Conservation (phyloP, 1,140 invertebrate species). For the Megathymus violae region DNA sequence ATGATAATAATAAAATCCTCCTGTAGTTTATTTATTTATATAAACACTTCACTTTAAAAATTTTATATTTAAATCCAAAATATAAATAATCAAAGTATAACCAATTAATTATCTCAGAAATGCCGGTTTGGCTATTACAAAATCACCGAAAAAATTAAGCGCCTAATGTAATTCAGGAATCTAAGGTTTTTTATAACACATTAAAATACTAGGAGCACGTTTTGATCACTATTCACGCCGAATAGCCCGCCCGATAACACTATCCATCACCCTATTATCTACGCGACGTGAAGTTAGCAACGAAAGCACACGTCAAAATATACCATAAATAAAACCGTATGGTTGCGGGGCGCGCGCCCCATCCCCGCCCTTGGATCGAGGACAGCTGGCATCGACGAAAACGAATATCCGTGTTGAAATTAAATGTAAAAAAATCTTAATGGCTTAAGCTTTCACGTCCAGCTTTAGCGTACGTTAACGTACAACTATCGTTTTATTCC, state of each 20-base stretch:
- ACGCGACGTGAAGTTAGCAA: slow-evolving; percentile 76
- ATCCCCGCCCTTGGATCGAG: slow-evolving; percentile 57
- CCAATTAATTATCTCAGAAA: slow-evolving; percentile 29
- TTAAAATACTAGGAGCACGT: slow-evolving; percentile 57
- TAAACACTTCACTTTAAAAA: slow-evolving; percentile 31
- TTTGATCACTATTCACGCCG: slow-evolving; percentile 62
- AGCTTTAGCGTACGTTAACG: slow-evolving; percentile 62
- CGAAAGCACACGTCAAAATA: slow-evolving; percentile 78
- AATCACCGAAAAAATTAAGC: slow-evolving; percentile 48
- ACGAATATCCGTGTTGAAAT: slow-evolving; percentile 54
- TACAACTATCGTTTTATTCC: slow-evolving; percentile 58
- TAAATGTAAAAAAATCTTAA: slow-evolving; percentile 53
- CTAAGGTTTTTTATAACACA: slow-evolving; percentile 60
- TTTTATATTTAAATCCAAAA: background rate
- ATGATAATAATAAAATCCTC: background rate
- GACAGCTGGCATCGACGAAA: slow-evolving; percentile 43
- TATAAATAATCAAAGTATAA: background rate
- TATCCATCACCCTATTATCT: slow-evolving; percentile 81
- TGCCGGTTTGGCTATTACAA: slow-evolving; percentile 43
- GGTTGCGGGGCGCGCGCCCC: slow-evolving; percentile 59
- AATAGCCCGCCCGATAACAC: slow-evolving; percentile 78
- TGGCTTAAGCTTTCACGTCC: slow-evolving; percentile 61
- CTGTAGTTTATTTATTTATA: background rate
- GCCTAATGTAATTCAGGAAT: slow-evolving; percentile 36
- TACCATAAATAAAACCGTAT: slow-evolving; percentile 78